A percentile compares a stretch with the other conserved stretches of the same genome.
Evolutionary conservation across 2,888 invertebrate species (phyloP).

Genomic region (Pachymerium ferrugineum): DNA sequence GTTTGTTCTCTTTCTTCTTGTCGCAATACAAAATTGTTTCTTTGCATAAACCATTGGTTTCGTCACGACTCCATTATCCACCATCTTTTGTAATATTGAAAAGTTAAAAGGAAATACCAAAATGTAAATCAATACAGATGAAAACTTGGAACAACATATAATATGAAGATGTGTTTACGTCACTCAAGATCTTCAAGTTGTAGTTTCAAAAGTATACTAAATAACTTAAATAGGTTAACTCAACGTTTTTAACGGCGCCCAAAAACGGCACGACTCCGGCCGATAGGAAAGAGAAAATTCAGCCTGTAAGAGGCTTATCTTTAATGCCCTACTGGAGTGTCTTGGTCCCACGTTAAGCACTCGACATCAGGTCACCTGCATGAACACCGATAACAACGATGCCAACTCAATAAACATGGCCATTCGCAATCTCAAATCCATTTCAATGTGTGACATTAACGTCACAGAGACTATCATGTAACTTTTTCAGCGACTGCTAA

Average conservation of each 20-base stretch:
- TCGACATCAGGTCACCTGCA: conserved; percentile 20
- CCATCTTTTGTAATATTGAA: too few relatives aligned
- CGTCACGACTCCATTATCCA: too few relatives aligned
- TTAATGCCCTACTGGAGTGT: conserved; percentile 12
- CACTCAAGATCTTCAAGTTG: not conserved
- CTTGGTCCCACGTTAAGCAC: conserved; percentile 9
- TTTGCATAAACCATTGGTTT: too few relatives aligned
- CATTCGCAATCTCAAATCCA: not conserved
- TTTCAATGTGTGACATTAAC: conserved; percentile 1
- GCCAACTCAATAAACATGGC: conserved; percentile 10
- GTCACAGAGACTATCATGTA: not conserved
- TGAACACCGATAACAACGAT: conserved; percentile 10
- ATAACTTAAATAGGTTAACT: conserved; percentile 2
- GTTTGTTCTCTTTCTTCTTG: too few relatives aligned
- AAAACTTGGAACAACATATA: too few relatives aligned
- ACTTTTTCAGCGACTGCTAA: not conserved
- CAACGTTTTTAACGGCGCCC: not conserved
- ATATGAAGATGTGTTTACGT: too few relatives aligned
- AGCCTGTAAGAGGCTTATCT: conserved; percentile 12
- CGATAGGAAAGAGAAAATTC: conserved; percentile 7
- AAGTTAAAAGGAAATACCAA: too few relatives aligned
- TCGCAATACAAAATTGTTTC: too few relatives aligned
- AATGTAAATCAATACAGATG: too few relatives aligned
- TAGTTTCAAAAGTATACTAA: not conserved
- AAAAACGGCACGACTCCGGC: not conserved